Base-by-base conservation (phyloP, 2,797 vertebrate genomes). In the Crossoptilon crossoptilon region DNA sequence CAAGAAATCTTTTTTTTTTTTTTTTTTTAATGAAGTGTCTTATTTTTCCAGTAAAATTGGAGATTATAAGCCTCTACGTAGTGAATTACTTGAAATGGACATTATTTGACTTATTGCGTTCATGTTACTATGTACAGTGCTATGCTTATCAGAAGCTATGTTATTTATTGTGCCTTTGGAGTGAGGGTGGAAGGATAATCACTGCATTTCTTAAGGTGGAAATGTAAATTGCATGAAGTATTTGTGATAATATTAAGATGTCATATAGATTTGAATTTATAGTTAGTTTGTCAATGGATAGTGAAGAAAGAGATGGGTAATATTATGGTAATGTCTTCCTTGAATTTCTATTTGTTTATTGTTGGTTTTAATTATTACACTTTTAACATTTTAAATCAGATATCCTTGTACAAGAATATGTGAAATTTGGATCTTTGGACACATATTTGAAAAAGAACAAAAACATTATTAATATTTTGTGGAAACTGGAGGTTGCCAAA, bases 401-500 rank as follows among this genome's bases (percentile, higher is more conserved):
- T 96, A 99, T 99, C 95, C 98, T 99, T 97, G 99, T 99, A 95
- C 99, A 99, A 97, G 99, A 99, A 94, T 98, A 98, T 83, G 99
- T 99, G 91, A 99, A 99, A 97, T 99, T 99, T 90, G 99, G 99
- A 85, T 99, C 99, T 3, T 90, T 99, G 97, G 99, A 99, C 96
- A 99, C 98, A 2, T 99, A 99, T 79, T 96, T 99, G 97, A 99
- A 98, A 97, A 99, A 99, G 96, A 99, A 99, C 94, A 99, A 98
- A 96, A 99, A 97, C 95, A 93, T 94, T 2, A 98, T 99, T 90
- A 99, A 99, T 97, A 99, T 99, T 94, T 97, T 99, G 96, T 99
- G 99, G 99, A 99, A 99, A 96, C 98, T 99, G 94, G 99, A 99
- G 97, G 99, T 99, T 96, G 99, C 99, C 17, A 99, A 99, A 94